These are phyloP conservation scores for Biston stratarius DNA, from an alignment of 2,888 invertebrate genomes.

Conservation along the genomic window DNA sequence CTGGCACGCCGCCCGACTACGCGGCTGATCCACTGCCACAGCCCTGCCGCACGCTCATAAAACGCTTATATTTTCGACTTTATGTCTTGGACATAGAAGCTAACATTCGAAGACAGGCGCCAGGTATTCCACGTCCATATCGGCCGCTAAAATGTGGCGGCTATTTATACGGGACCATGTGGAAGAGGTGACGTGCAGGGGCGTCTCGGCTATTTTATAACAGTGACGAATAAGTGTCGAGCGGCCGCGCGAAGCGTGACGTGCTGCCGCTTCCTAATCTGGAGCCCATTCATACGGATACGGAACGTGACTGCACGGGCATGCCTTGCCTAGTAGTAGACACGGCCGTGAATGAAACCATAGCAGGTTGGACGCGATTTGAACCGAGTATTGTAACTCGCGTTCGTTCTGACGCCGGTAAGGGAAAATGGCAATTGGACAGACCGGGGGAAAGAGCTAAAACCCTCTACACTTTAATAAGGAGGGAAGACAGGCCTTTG, in stretches of 20 bases:
- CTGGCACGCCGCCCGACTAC: constrained; percentile 18
- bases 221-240: constrained; percentile 2
- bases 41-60: background rate
- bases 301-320: too few relatives aligned
- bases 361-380: background rate
- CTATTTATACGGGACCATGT: constrained; percentile 3
- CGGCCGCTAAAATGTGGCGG: background rate
- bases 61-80: background rate
- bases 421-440: too few relatives aligned
- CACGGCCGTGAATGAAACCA: background rate
- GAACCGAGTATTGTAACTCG: background rate
- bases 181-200: constrained; percentile 5
- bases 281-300: constrained; percentile 1
- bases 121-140: background rate
- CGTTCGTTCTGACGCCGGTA: background rate
- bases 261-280: background rate
- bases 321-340: background rate
- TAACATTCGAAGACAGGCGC: background rate
- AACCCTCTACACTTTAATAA: too few relatives aligned
- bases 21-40: background rate
- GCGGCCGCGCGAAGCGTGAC: background rate
- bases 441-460: too few relatives aligned
- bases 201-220: constrained; percentile 9
- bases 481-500: too few relatives aligned
- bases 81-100: background rate